Base-by-base conservation (phyloP, 2,797 vertebrate species). In the Paratrypauchen microcephalus region DNA sequence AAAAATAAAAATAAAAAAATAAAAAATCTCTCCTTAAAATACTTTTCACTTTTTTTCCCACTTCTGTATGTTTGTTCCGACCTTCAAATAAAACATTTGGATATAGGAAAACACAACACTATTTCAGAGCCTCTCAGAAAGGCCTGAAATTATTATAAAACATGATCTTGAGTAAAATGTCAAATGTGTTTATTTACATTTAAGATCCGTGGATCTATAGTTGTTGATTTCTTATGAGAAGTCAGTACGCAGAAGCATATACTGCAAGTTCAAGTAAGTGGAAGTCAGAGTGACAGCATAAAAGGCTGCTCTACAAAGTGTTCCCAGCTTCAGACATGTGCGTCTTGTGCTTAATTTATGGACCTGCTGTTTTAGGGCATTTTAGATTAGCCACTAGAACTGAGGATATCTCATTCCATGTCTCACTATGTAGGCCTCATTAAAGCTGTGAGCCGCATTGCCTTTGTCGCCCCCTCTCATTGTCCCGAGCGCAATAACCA, bases 321-420 rank as follows among this genome's bases (percentile, higher is more conserved):
- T 84, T 87, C 82, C 66, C 83, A 84, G 77, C 88, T 86, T 92
- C 93, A 93, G 93, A 93, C 89, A 73, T 92, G 89, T 91, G 88
- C 92, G 94, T 93, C 93, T 95, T 93, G 93, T 93, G 91, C 87
- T 92, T 94, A 94, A 95, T 94, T 95, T 93, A 89, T 93, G 87
- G 91, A 90, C 86, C 74, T 91, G 90, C 87, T 77, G 83, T 91
- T 91, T 90, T 85, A 89, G 89, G 90, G 88, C 89, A 90, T 91
- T 93, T 89, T 87, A 93, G 94, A 93, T 93, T 91, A 93, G 91
- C 89, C 92, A 83, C 75, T 75, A 90, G 86, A 64, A 64, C 23
- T 90, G 93, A 86, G 91, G 93, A 94, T 93, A 94, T 93, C 92
- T 93, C 90, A 85, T 92, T 94, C 86, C 78, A 83, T 91, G 90